Conservation (phyloP, 2,113 vertebrate species). For the Trachemys scripta region DNA sequence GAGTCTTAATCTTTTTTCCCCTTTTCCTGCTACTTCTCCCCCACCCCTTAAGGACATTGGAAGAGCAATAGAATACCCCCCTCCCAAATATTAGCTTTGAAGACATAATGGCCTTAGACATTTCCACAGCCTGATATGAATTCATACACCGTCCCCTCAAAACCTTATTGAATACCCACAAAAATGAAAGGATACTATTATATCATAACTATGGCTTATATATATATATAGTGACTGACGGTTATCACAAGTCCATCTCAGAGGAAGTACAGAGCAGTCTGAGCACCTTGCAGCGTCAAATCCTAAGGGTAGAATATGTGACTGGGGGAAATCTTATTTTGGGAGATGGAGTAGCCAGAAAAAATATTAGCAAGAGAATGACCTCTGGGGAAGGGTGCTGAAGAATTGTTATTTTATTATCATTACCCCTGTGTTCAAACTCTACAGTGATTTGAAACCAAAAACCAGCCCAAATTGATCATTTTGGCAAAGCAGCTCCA, state of each 20-base stretch:
- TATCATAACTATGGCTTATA: neutral
- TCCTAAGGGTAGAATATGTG: neutral
- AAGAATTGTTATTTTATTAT: neutral
- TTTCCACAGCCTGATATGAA: neutral
- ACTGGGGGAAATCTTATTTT: neutral
- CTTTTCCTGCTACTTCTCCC: neutral
- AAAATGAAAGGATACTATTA: slow-evolving; percentile 5
- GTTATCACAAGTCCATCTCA: neutral
- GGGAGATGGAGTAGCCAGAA: fast-evolving
- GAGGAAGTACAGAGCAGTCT: neutral
- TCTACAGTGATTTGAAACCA: neutral
- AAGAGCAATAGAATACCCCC: neutral
- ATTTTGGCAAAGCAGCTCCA: neutral
- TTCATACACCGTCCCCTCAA: slow-evolving; percentile 28
- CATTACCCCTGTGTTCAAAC: neutral
- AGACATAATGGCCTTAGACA: slow-evolving; percentile 26
- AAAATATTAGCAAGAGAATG: neutral
- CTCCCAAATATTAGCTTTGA: neutral
- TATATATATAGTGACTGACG: neutral
- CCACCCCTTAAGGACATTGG: neutral
- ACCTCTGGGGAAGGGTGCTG: neutral
- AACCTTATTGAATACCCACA: slow-evolving; percentile 9
- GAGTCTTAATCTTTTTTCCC: neutral
- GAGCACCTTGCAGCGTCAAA: neutral
- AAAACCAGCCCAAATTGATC: neutral